Conservation (phyloP, 2,113 vertebrate species). For the Baryphthengus martii region DNA sequence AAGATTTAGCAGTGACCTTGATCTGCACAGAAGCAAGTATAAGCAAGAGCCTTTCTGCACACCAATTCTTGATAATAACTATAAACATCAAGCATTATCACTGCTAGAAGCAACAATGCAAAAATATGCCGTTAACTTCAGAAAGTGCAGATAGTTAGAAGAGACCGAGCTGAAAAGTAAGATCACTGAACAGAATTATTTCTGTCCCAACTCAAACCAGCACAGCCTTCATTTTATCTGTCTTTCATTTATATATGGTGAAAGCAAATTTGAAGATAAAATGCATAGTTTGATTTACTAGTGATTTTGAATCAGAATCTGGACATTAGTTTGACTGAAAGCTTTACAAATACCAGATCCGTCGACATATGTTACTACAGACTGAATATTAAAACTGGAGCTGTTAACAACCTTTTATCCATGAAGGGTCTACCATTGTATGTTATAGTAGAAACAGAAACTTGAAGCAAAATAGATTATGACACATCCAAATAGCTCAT, state of each 20-base stretch:
- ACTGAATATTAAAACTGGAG: background rate
- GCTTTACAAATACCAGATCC: background rate
- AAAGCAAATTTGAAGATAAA: background rate
- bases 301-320: background rate
- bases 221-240: background rate
- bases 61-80: no score
- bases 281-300: background rate
- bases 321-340: background rate
- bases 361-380: background rate
- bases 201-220: no score
- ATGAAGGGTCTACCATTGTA: background rate
- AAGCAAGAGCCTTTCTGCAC: no score
- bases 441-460: background rate
- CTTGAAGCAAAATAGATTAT: background rate
- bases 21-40: no score
- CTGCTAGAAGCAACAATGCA: no score
- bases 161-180: no score
- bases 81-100: no score
- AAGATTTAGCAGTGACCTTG: no score
- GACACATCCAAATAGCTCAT: background rate
- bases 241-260: background rate
- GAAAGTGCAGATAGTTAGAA: no score
- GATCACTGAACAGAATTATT: no score
- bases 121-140: no score
- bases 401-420: background rate